Percentiles rank a stretch among this genome's conserved stretches.
These are phyloP conservation scores for Petaurus breviceps DNA, from an alignment of 2,113 vertebrate genomes.

Conservation along the genomic window DNA sequence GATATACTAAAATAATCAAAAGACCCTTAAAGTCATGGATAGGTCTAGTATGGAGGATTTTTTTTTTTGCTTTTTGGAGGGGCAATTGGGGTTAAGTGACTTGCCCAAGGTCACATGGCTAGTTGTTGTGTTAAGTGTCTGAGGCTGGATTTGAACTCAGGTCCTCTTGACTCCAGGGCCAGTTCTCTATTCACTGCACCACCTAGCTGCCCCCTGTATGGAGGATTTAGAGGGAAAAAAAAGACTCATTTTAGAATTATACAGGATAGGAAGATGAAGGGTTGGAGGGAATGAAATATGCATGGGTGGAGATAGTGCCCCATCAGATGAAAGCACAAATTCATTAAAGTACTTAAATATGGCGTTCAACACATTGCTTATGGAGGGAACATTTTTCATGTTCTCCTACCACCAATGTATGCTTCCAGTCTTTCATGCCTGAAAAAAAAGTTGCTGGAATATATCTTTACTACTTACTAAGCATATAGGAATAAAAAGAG, in stretches of 20 bases:
- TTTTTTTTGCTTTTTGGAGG: too few species aligned
- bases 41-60: too few species aligned
- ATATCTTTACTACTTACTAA: constrained; percentile 37
- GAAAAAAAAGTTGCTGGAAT: neutral
- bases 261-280: neutral
- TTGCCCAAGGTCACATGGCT: too few species aligned
- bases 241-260: neutral
- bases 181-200: too few species aligned
- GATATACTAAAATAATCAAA: neutral
- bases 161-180: too few species aligned
- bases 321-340: neutral
- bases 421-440: constrained; percentile 36
- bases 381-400: neutral
- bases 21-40: neutral
- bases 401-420: neutral
- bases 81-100: too few species aligned
- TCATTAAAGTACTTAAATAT: neutral
- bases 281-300: neutral
- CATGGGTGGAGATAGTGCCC: neutral
- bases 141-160: too few species aligned
- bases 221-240: neutral
- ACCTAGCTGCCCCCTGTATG: too few species aligned
- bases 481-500: neutral
- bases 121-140: too few species aligned
- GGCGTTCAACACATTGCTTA: neutral